Evolutionary conservation across 2,888 invertebrate species (phyloP), one percentile per base, ranked within the genome.

Genomic region (Salpingus planirostris): DNA sequence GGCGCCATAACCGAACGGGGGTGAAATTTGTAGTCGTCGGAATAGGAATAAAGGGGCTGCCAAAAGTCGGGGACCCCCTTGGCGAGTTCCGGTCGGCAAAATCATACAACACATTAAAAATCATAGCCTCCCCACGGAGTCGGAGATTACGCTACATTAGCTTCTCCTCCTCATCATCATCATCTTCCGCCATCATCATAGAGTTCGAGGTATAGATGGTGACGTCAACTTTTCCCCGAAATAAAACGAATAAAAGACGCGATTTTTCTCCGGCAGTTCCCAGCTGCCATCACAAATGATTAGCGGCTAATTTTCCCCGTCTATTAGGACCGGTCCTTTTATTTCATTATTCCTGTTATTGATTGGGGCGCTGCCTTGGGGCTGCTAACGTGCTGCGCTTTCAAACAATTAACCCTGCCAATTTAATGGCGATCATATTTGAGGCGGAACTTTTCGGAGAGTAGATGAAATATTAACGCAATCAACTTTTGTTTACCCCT

Each of bases 401-500:
- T 62, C 59, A 61, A 62, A 61, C 60, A 62, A 62, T 62, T 62
- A 61, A 61, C 58, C 57, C 57, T 55, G 60, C 55, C 59, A 58
- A 59, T 61, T n/a, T 57, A 55, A 54, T 46, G 50, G 33, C 50
- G 59, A 57, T 57, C 53, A 57, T 55, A 58, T 57, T 59, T 57
- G 55, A 46, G 42, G 43, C 47, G 45, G 21, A 37, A 43, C 33
- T 12, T 36, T 33, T 24, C 25, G 36, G 31, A n/a, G n/a, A n/a
- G n/a, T n/a, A n/a, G n/a, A n/a, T 33, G 36, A 34, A 34, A 34
- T 38, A 34, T 38, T 34, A 27, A n/a, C n/a, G n/a, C n/a, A n/a
- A n/a, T n/a, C n/a, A n/a, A n/a, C n/a, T n/a, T n/a, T n/a, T n/a
- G n/a, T n/a, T n/a, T n/a, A n/a, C n/a, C n/a, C n/a, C n/a, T n/a